Conservation (phyloP, 2,113 vertebrate genomes). For the Epinephelus lanceolatus region DNA sequence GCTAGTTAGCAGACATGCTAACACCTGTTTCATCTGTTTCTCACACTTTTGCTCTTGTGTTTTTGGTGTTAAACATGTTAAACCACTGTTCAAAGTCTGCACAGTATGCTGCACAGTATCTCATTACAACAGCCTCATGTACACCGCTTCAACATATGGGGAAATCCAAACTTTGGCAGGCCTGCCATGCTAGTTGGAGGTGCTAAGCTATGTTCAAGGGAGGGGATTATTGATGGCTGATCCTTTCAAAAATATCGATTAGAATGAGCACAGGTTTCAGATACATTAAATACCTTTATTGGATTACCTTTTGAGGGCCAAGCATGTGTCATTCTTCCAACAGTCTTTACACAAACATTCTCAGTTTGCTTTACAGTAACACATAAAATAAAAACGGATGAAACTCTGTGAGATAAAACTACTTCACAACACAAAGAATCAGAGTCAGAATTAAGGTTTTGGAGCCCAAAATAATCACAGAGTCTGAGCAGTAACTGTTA, state of each 20-base stretch:
- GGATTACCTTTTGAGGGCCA: neutral
- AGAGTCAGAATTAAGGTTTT: constrained; percentile 29
- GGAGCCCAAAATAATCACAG: constrained; percentile 43
- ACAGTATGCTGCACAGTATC: neutral
- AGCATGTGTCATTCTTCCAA: neutral
- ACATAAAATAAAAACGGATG: neutral
- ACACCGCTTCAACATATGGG: neutral
- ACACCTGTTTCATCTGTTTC: neutral
- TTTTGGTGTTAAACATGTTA: neutral
- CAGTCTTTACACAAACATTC: neutral
- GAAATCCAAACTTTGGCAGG: neutral
- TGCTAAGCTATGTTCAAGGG: neutral
- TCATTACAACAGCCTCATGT: neutral
- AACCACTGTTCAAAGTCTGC: neutral
- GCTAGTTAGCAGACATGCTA: neutral
- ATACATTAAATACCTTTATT: neutral
- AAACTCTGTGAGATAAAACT: constrained; percentile 29
- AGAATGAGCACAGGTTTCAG: neutral
- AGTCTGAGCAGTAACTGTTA: constrained; percentile 38
- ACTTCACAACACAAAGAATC: constrained; percentile 50
- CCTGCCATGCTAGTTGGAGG: too few species aligned
- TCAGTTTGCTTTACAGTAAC: neutral
- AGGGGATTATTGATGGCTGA: neutral
- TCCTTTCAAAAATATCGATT: constrained; percentile 1
- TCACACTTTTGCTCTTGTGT: neutral